Evolutionary conservation across 2,888 invertebrate genomes (phyloP), one percentile per base, ranked within the genome.

Genomic region (Willowsia nigromaculata): DNA sequence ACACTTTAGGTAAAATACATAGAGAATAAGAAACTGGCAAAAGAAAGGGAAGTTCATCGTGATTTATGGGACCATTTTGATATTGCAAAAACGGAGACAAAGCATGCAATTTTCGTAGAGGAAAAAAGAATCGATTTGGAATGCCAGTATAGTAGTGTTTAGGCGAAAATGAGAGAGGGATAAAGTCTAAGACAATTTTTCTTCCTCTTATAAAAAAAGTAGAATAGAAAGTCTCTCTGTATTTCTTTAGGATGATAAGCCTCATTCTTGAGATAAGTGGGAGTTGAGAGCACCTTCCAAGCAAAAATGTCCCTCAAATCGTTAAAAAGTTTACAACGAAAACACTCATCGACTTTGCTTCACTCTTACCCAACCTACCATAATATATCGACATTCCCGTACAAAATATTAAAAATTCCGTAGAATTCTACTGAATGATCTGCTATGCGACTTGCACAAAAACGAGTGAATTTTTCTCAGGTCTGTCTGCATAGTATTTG

Each of bases 31-130:
- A 47, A 74, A 30, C 74, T 43, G 4, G 74, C 6, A 59, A 22
- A 43, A 33, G 65, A 40, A 30, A 37, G 53, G 80, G 30, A 74
- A 76, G 50, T 80, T 65, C 40, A 50, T 43, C 80, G 80, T 87
- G 87, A 87, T 87, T 87, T 87, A 87, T 87, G 81, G 71, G 22
- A 71, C 87, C 59, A 87, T 87, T 87, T 87, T 68, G 81, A 87
- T 81, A 87, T 87, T 87, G 87, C 87, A 87, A 87, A 87, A 87
- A 87, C 81, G 86, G 78, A 86, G 80, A 80, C 80, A 86, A 80
- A 86, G 80, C 86, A 80, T 86, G 80, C 86, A 86, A 86, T 80
- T 65, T 65, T 86, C 80, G 53, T 65, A 80, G 68, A 22, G 62
- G 78, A 43, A 83, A 84, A 74, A 56, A 37, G 74, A 43, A 74